These are phyloP conservation scores for Drosophila robusta DNA, from an alignment of 2,888 invertebrate genomes.

Conservation along the genomic window DNA sequence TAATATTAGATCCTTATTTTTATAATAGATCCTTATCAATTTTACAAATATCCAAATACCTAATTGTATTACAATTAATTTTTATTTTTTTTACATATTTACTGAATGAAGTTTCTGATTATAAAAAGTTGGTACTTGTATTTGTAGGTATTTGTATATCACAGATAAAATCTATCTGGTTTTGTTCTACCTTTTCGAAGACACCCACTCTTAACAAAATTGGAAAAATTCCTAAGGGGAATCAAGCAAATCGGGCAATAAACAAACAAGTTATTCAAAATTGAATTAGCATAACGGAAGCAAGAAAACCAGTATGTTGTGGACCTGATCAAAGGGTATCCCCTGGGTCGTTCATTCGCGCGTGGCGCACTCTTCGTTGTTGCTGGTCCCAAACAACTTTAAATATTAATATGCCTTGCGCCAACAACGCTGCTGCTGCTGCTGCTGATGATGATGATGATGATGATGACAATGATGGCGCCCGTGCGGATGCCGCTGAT, in stretches of 20 bases:
- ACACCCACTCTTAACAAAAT: no score
- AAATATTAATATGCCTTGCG: constrained; percentile 76
- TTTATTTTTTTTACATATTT: no score
- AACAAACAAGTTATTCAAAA: background rate
- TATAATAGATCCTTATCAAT: no score
- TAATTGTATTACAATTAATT: no score
- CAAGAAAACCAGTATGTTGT: background rate
- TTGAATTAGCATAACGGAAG: background rate
- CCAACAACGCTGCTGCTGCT: constrained; percentile 32
- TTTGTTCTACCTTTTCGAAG: no score
- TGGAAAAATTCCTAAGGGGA: no score
- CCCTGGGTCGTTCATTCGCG: background rate
- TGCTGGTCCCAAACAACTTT: constrained; percentile 64
- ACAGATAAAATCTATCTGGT: no score
- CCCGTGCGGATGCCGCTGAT: constrained; percentile 40
- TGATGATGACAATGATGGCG: constrained; percentile 43
- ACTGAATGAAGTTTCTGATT: no score
- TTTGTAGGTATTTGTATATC: no score
- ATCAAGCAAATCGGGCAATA: background rate
- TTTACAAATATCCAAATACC: no score
- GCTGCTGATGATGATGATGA: constrained; percentile 37
- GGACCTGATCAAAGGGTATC: background rate
- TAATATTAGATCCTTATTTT: no score
- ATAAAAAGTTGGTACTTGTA: no score
- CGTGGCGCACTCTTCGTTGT: background rate